Evolutionary conservation across 2,888 invertebrate species (phyloP).

Genomic region (Heliconius hortense): DNA sequence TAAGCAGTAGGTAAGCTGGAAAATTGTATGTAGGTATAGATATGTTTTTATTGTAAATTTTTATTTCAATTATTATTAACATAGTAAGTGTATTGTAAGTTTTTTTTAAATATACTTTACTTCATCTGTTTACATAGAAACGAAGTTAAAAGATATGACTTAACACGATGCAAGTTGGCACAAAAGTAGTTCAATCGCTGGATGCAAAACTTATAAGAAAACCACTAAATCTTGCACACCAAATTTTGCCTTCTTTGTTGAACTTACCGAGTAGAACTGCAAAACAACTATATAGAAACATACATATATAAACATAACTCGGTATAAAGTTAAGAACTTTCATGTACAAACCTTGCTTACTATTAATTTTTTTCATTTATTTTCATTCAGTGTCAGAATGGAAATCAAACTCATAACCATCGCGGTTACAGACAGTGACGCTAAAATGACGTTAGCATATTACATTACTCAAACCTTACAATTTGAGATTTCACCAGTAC

Average conservation of each 20-base stretch:
- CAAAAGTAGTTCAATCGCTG: conserved; percentile 9
- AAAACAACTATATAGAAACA: not conserved
- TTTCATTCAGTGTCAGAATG: not conserved
- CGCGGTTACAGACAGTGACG: not conserved
- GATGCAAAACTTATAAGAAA: conserved; percentile 16
- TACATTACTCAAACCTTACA: not conserved
- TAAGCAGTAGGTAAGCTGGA: not conserved
- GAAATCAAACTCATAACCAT: not conserved
- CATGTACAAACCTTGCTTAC: not conserved
- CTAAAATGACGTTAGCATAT: not conserved
- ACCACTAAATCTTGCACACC: conserved; percentile 22
- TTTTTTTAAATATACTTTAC: not conserved
- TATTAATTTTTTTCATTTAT: not conserved
- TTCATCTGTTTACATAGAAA: not conserved
- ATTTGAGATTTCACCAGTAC: not conserved
- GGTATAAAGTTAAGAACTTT: not conserved
- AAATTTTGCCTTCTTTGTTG: conserved; percentile 22
- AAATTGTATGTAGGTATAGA: not conserved
- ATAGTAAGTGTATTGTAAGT: not conserved
- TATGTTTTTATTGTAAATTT: not conserved
- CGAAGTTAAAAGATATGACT: conserved; percentile 20
- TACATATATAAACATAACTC: not conserved
- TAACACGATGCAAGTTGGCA: not conserved
- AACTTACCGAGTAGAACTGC: conserved; percentile 8
- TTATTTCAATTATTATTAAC: not conserved